Base-by-base conservation (phyloP, 2,797 vertebrate species). In the Pteronotus mesoamericanus region DNA sequence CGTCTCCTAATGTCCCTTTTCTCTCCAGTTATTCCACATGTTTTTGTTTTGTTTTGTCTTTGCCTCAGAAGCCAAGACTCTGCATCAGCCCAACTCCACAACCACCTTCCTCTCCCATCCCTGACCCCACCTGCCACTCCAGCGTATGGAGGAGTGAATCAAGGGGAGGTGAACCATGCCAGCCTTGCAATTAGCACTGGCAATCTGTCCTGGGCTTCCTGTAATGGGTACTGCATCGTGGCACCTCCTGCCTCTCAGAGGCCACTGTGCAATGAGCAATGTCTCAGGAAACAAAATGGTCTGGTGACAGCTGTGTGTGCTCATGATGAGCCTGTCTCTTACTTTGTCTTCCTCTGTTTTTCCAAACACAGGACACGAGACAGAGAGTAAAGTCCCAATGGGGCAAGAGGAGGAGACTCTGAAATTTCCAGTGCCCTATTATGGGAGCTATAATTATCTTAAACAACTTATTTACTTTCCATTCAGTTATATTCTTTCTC, bases 231-330 rank as follows among this genome's bases (percentile, higher is more conserved):
- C 6, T 37, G 34, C 80, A 64, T 26, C 55, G 79, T 72, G 75
- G 26, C n/a, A 74, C 46, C 87, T 93, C 78, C 75, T 87, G 55
- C 59, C n/a, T 85, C 21, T 48, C 78, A 57, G 74, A 75, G 34
- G 29, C 78, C 75, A 46, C 68, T 32, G 15, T 34, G 71, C 84
- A 64, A 26, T 66, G 68, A 95, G 44, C 78, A 83, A 57, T 29
- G 24, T 46, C 59, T 59, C 83, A 46, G 18, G 85, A 94, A 88
- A 74, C 68, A 94, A 91, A 74, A 77, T n/a, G 37, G 82, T 68
- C 89, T 72, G 37, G 87, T 78, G 79, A 80, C 59, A 91, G 88
- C 96, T 92, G 88, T 84, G 89, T 72, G 51, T 84, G 57, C 64
- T 89, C 90, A 80, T 7, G 21, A 44, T 12, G 59, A 92, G 24